phyloP scores from a whole-genome alignment of 2,888 invertebrate species.

The Elaeidobius kamerunicus region DNA sequence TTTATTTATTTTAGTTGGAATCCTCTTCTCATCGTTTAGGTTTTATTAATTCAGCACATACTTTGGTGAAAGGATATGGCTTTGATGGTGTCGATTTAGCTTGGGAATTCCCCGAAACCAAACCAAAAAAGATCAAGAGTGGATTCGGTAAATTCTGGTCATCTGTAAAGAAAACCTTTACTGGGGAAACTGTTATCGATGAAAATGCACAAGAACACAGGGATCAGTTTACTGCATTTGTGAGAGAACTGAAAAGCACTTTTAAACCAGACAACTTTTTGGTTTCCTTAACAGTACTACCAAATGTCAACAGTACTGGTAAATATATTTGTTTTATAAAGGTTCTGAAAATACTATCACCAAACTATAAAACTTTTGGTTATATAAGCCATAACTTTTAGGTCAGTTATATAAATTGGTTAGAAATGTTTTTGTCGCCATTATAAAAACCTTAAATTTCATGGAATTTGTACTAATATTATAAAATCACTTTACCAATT shows the following conservation, averaged over 20 bases:
- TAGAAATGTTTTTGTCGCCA: too few relatives aligned
- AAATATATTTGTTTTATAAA: too few relatives aligned
- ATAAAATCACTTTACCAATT: too few relatives aligned
- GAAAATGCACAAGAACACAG: slow-evolving; percentile 76
- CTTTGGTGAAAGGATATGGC: slow-evolving; percentile 68
- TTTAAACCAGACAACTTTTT: slow-evolving; percentile 62
- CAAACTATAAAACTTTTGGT: too few relatives aligned
- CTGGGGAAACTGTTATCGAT: slow-evolving; percentile 64
- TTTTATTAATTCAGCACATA: slow-evolving; percentile 74
- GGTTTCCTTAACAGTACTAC: slow-evolving; percentile 55
- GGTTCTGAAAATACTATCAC: too few relatives aligned
- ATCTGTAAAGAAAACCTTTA: slow-evolving; percentile 71
- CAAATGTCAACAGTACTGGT: slow-evolving; percentile 69
- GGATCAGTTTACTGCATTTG: slow-evolving; percentile 72
- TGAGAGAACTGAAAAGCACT: slow-evolving; percentile 69
- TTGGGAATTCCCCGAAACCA: slow-evolving; percentile 80
- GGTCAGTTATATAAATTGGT: too few relatives aligned
- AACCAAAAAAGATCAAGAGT: slow-evolving; percentile 67
- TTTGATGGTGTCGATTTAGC: slow-evolving; percentile 87
- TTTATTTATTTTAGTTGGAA: slow-evolving; percentile 57
- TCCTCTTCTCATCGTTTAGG: slow-evolving; percentile 68
- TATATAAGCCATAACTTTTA: too few relatives aligned
- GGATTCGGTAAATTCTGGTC: slow-evolving; percentile 63
- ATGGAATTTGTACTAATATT: too few relatives aligned
- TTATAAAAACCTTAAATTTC: too few relatives aligned